A percentile compares a stretch with the other conserved stretches of the same genome.
Conservation (phyloP, 2,888 invertebrate species). For the Drosophila austrosaltans region DNA sequence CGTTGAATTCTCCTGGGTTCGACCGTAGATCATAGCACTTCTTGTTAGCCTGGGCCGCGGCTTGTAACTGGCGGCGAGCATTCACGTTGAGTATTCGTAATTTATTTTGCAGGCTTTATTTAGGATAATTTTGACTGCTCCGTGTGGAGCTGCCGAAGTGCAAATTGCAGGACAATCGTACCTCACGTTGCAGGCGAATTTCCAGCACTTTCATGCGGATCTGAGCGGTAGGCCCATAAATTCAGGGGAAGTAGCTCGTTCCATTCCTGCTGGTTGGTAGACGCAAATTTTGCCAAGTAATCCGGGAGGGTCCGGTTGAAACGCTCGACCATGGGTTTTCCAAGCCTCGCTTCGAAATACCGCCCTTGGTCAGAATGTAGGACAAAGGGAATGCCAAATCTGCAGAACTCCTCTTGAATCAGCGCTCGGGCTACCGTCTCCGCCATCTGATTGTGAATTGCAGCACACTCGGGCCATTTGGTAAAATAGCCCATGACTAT, state of each 20-base stretch:
- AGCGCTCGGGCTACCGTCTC: conserved; percentile 33
- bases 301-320: not conserved
- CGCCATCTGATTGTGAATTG: conserved; percentile 38
- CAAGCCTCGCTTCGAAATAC: conserved; percentile 16
- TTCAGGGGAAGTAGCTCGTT: not conserved
- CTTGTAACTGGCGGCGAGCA: too few species aligned
- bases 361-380: not conserved
- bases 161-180: too few species aligned
- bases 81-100: too few species aligned
- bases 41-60: too few species aligned
- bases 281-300: not conserved
- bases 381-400: conserved; percentile 29
- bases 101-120: too few species aligned
- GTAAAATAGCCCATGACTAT: conserved; percentile 51
- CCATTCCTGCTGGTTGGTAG: not conserved
- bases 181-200: not conserved
- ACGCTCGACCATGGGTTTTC: not conserved
- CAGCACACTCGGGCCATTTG: conserved; percentile 42
- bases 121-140: too few species aligned
- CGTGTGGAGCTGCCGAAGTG: too few species aligned
- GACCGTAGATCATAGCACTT: too few species aligned
- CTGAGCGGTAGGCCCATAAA: not conserved
- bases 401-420: conserved; percentile 23
- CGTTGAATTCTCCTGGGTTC: too few species aligned
- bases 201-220: not conserved